Evolutionary conservation across 1,140 invertebrate genomes (phyloP), one percentile per base, ranked within the genome.

Genomic region (Drosophila mayri): DNA sequence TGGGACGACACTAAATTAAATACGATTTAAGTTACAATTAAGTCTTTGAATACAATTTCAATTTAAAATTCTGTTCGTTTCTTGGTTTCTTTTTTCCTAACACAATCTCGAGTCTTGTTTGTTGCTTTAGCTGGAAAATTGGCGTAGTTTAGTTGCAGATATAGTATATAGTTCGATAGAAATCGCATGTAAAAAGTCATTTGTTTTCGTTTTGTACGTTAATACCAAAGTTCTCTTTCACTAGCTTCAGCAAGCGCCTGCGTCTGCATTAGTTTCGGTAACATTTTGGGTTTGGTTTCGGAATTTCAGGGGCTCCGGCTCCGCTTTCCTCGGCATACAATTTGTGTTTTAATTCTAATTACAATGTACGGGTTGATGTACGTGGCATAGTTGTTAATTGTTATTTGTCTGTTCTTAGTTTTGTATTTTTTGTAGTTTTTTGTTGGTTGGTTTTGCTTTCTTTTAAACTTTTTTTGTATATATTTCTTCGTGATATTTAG

Each of bases 61-160:
- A 74, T 74, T 52, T 32, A 68, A 54, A 60, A 74, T 47, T 60
- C 58, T 80, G 65, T 81, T 68, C 63, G 66, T 44, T 76, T 73
- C 20, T 41, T 46, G 50, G 28, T 55, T 65, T 50, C 18, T 60
- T 38, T 41, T 82, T 63, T 60, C 38, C 44, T 86, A 86, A 83
- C 76, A 86, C 76, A 86, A 80, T 87, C 71, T 87, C 71, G 68
- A 88, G 84, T 88, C 84, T 88, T 71, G 67, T 60, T 50, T 50
- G 66, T 73, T 83, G 79, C 76, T 84, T 83, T 80, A 57, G 52
- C 76, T 84, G 66, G 58, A 88, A 55, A 84, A 87, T 84, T 77
- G 68, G 55, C 70, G 54, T 64, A 82, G 58, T 46, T 74, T 55
- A 44, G 65, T 67, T 78, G 18, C 70, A 44, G 52, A 46, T 46